Percentiles rank a stretch among this genome's conserved stretches.
Conservation (phyloP, 1,140 invertebrate genomes). For the Tenebrio molitor region DNA sequence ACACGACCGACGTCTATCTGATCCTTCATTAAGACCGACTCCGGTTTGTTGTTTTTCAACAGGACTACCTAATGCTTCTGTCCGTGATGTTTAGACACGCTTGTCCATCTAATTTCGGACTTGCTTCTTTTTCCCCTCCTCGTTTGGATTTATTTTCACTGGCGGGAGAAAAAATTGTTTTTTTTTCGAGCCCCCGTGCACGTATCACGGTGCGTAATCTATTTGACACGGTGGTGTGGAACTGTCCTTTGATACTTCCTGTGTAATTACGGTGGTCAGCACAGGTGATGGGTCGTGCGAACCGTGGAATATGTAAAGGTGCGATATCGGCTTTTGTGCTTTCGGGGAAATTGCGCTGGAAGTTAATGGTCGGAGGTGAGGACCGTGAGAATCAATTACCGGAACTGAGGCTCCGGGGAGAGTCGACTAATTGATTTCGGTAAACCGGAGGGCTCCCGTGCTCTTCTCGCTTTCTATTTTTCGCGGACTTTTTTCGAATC, state of each 20-base stretch:
- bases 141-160: constrained; percentile 6
- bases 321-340: constrained; percentile 24
- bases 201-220: constrained; percentile 23
- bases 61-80: constrained; percentile 35
- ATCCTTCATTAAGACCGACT: constrained; percentile 18
- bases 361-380: constrained; percentile 13
- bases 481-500: no score
- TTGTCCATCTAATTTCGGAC: constrained; percentile 15
- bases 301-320: constrained; percentile 8
- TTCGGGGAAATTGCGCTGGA: constrained; percentile 9
- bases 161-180: constrained; percentile 1
- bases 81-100: constrained; percentile 29
- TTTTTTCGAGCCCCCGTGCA: constrained; percentile 10
- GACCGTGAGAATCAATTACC: constrained; percentile 40
- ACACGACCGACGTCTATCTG: constrained; percentile 1
- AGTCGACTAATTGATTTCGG: no score
- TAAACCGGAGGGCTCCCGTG: no score
- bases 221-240: constrained; percentile 35
- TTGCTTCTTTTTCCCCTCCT: not conserved
- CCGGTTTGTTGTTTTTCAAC: not conserved
- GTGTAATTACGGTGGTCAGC: constrained; percentile 15
- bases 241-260: constrained; percentile 44
- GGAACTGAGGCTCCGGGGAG: not conserved
- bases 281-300: constrained; percentile 42
- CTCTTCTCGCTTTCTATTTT: no score